Evolutionary conservation across 2,888 invertebrate species (phyloP), one percentile per base, ranked within the genome.

Genomic region (Dexiosoma caninum): DNA sequence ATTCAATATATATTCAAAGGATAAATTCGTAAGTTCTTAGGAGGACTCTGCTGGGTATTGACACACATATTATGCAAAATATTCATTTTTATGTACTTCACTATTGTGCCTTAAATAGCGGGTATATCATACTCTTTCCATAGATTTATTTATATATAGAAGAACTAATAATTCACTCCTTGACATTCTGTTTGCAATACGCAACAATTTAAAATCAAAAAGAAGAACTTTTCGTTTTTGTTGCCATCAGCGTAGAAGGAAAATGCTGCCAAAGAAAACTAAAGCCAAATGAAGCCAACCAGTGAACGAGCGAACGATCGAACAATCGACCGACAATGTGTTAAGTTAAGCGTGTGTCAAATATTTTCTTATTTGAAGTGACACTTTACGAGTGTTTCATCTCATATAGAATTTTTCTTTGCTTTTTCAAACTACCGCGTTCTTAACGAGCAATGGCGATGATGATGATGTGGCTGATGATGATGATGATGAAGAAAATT

Each of bases 381-480:
- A 81, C 81, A 81, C 77, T 77, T 81, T 77, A 81, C 81, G 81
- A 81, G 81, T 81, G 81, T 81, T 81, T 81, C 81, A 77, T 81
- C 81, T 81, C 74, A 72, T 62, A 76, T 46, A 67, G 49, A 69
- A 57, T 67, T 35, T 71, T 49, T 42, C 53, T 60, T 53, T 64
- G 55, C 60, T 74, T 35, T 57, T 70, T 44, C 51, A 57, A 9
- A 19, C 74, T 40, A 64, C 77, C 77, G 77, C 77, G 16, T 55
- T 64, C 30, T 46, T 19, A 49, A 40, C 67, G 35, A 57, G 21
- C 42, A 37, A 16, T 27, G 4, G 23, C 19, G 4, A 12, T 21
- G 40, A 6, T 60, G 27, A 23, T 49, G n/a, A 49, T 35, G n/a
- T n/a, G n/a, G n/a, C n/a, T n/a, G 32, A 30, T 14, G 19, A 14